Conservation (phyloP, 2,113 vertebrate species). For the Chamaea fasciata region DNA sequence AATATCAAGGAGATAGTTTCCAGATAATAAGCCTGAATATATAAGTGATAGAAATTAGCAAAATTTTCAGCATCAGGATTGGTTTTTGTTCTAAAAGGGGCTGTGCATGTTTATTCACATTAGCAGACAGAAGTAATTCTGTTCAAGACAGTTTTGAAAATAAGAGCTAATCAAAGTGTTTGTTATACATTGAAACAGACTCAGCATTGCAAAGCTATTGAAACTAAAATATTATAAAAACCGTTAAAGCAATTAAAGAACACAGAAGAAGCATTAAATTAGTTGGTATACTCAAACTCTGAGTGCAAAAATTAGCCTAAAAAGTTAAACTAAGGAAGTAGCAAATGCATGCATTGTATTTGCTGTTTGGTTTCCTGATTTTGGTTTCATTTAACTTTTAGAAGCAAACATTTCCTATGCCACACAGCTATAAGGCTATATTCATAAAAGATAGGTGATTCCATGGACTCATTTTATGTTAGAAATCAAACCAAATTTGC, state of each 20-base stretch:
- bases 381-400: not conserved
- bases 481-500: not conserved
- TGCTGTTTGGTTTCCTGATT: not conserved
- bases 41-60: not conserved
- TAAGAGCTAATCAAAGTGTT: constrained; percentile 10
- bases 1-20: not conserved
- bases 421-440: not conserved
- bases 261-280: not conserved
- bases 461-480: not conserved
- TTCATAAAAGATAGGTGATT: not conserved
- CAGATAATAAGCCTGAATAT: constrained; percentile 18
- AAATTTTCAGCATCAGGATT: not conserved
- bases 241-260: not conserved
- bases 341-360: not conserved
- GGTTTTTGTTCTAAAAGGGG: not conserved
- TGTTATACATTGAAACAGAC: not conserved
- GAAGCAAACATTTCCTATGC: not conserved
- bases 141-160: constrained; percentile 24
- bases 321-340: not conserved
- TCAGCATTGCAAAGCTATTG: not conserved
- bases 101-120: constrained; percentile 15
- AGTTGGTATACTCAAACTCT: not conserved
- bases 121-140: constrained; percentile 14
- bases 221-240: not conserved
- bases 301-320: not conserved